These are phyloP conservation scores for Aplysina aerophoba DNA, from an alignment of 37 sponge, comb jelly and placozoan species.

Conservation along the genomic window DNA sequence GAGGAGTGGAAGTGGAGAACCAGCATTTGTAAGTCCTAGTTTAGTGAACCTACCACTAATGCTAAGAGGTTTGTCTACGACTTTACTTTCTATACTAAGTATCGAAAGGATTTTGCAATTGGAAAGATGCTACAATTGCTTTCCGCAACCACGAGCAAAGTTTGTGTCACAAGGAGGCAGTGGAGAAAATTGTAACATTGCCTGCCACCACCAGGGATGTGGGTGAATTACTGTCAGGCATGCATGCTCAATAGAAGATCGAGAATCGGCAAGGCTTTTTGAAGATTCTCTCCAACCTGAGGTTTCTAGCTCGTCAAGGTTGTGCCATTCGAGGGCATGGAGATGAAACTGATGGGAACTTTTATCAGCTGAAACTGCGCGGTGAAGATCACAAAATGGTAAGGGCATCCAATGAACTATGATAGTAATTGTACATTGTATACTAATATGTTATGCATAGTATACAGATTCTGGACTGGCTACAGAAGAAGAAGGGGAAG, in stretches of 20 bases:
- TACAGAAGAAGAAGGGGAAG: conserved; percentile 36
- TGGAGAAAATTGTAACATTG: background rate
- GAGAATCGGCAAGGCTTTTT: conserved; percentile 10
- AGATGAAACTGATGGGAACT: conserved; percentile 22
- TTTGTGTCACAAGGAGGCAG: background rate
- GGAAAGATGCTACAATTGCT: conserved; percentile 12
- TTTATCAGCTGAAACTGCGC: background rate
- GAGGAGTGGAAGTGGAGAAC: background rate
- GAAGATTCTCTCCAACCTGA: conserved; percentile 6
- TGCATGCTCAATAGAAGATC: background rate
- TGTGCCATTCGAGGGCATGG: conserved; percentile 23
- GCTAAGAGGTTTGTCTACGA: no score
- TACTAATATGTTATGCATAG: background rate
- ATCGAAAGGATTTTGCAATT: background rate
- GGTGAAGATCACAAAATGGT: background rate
- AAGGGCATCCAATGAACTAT: conserved; percentile 20
- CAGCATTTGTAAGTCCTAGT: background rate
- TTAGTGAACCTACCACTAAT: background rate
- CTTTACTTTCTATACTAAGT: background rate
- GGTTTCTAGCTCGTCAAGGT: conserved; percentile 28
- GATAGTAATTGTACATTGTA: conserved; percentile 9
- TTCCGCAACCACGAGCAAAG: background rate
- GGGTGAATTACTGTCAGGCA: background rate
- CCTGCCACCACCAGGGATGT: background rate
- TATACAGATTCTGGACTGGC: conserved; percentile 18